Conservation (phyloP, 2,797 vertebrate species). For the Otolemur crassicaudatus region DNA sequence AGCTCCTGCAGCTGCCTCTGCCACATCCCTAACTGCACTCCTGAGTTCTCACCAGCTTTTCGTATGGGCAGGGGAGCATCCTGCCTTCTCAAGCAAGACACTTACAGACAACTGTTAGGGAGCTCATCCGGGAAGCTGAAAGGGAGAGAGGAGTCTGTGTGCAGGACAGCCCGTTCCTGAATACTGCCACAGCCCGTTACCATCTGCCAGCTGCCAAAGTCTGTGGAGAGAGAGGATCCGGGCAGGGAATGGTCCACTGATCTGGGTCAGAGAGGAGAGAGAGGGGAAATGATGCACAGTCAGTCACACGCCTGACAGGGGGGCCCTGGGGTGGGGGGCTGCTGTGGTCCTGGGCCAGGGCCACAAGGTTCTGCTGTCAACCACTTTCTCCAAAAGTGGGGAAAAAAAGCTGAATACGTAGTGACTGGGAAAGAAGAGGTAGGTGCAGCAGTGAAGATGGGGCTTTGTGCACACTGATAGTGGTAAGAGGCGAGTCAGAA, state of each 20-base stretch:
- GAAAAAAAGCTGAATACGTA: conserved; percentile 61
- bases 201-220: conserved; percentile 99
- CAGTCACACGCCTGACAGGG: conserved; percentile 72
- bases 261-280: conserved; percentile 92
- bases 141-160: conserved; percentile 93
- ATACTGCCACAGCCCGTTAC: conserved; percentile 98
- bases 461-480: not conserved
- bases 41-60: conserved; percentile 18
- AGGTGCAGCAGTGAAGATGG: not conserved
- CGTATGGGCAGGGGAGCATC: conserved; percentile 76
- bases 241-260: conserved; percentile 94
- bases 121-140: conserved; percentile 97
- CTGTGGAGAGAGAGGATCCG: conserved; percentile 97
- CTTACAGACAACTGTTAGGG: conserved; percentile 95
- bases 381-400: conserved; percentile 59
- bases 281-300: conserved; percentile 83
- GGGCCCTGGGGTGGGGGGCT: not conserved
- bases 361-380: conserved; percentile 36
- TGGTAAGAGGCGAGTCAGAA: conserved; percentile 64
- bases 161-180: conserved; percentile 94
- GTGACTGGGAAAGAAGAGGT: conserved; percentile 34
- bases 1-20: conserved; percentile 1
- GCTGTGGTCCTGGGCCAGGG: not conserved
- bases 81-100: conserved; percentile 85
- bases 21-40: conserved; percentile 10